Evolutionary conservation across 2,888 invertebrate species (phyloP), one percentile per base, ranked within the genome.

Genomic region (Prenolepis imparis): DNA sequence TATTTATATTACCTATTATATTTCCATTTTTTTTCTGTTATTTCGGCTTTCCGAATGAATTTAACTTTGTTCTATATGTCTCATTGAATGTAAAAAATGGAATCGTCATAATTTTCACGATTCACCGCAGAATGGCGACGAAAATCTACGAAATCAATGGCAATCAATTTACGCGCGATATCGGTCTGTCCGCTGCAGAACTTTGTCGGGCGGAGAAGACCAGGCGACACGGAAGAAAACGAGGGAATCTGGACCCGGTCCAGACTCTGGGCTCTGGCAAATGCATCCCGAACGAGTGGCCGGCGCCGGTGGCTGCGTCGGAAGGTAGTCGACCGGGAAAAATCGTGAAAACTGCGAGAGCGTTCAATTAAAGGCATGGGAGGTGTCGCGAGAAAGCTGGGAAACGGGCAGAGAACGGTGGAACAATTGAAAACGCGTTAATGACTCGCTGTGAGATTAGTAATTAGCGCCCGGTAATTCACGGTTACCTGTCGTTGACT

Each of bases 231-330:
- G 67, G 64, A 64, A 66, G 80, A 83, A 83, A 83, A 84, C 83
- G 80, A 77, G 83, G 11, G 83, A 83, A 70, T 84, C 83, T 83
- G 84, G 83, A 84, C 72, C 12, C 59, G 70, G 75, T 84, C 84
- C 83, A 84, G 83, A 52, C 48, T 21, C 44, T 4, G 32, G 12
- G 44, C 24, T 72, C 72, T n/a, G n/a, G n/a, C n/a, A 44, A 78
- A 78, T 72, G 78, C 72, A 78, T 72, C 44, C 44, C 78, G 72
- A 72, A 78, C 44, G 78, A 78, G 59, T 67, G 32, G 55, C 52
- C 66, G 66, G 32, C 70, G 70, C 70, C 70, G n/a, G n/a, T n/a
- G n/a, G n/a, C n/a, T n/a, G 44, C 41, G 55, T 77, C 15, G 44
- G 59, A 75, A 61, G 75, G 44, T 48, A 59, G 75, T 48, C 59